Evolutionary conservation across 2,888 invertebrate genomes (phyloP).

Genomic region (Platycnemis pennipes): DNA sequence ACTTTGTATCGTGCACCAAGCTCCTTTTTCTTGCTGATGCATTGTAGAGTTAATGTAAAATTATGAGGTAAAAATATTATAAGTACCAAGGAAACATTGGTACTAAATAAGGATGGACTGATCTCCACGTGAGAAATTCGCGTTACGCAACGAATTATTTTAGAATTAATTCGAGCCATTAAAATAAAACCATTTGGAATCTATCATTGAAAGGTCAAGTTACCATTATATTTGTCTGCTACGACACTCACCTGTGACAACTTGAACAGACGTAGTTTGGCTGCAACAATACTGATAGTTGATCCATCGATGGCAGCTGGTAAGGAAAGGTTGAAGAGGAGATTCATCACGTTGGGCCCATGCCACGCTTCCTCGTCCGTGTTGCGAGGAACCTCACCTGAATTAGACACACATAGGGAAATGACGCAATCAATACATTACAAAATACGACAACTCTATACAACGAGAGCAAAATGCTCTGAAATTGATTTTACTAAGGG

Average conservation of each 20-base stretch:
- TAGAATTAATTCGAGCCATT: background rate
- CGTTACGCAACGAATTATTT: background rate
- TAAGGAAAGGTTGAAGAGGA: slow-evolving; percentile 81
- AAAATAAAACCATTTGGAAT: background rate
- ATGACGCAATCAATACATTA: slow-evolving; percentile 10
- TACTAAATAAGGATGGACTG: too few species aligned
- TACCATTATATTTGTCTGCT: background rate
- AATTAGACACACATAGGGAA: background rate
- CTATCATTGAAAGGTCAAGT: background rate
- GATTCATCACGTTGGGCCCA: slow-evolving; percentile 81
- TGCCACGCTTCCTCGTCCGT: slow-evolving; percentile 82
- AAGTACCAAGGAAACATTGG: too few species aligned
- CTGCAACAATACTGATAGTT: slow-evolving; percentile 81
- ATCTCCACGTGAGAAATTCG: background rate
- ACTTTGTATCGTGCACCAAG: too few species aligned
- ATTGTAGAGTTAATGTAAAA: too few species aligned
- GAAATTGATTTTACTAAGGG: too few species aligned
- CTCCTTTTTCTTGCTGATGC: too few species aligned
- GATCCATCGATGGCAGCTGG: slow-evolving; percentile 78
- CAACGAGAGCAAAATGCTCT: background rate
- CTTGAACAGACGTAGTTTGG: slow-evolving; percentile 81
- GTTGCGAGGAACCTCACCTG: slow-evolving; percentile 82
- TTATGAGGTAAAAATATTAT: too few species aligned
- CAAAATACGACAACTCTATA: background rate
- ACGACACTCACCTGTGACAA: slow-evolving; percentile 78